These are phyloP conservation scores for Steinernema khuongi DNA, from an alignment of 1,140 invertebrate genomes.

Conservation along the genomic window DNA sequence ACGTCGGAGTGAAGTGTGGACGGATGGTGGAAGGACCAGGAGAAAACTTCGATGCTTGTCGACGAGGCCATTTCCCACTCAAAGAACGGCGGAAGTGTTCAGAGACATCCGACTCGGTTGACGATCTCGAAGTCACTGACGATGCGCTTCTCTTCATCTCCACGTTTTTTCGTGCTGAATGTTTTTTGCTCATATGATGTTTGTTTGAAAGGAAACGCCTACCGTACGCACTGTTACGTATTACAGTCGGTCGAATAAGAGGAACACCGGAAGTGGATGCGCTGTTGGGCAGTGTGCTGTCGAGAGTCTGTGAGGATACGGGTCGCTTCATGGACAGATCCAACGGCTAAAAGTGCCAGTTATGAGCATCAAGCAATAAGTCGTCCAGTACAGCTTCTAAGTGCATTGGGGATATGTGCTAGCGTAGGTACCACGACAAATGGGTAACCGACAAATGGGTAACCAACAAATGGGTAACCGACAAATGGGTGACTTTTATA, in stretches of 20 bases:
- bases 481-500: too few species aligned
- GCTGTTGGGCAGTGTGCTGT: neutral
- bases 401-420: too few species aligned
- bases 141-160: slow-evolving; percentile 35
- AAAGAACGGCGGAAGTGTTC: slow-evolving; percentile 39
- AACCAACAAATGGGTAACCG: too few species aligned
- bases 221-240: neutral
- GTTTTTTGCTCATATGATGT: neutral
- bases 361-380: neutral
- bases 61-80: slow-evolving; percentile 39
- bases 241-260: neutral
- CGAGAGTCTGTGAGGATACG: neutral
- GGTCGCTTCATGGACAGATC: slow-evolving; percentile 2
- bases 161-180: neutral
- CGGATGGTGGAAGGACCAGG: slow-evolving; percentile 3
- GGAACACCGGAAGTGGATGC: neutral
- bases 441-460: too few species aligned
- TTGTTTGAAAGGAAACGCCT: neutral
- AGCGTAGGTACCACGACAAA: too few species aligned
- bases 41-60: slow-evolving; percentile 30
- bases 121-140: slow-evolving; percentile 30
- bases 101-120: slow-evolving; percentile 34
- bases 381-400: neutral
- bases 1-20: neutral
- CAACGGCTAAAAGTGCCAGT: neutral